phyloP scores from a whole-genome alignment of 2,888 invertebrate species.

The Troilus luridus region DNA sequence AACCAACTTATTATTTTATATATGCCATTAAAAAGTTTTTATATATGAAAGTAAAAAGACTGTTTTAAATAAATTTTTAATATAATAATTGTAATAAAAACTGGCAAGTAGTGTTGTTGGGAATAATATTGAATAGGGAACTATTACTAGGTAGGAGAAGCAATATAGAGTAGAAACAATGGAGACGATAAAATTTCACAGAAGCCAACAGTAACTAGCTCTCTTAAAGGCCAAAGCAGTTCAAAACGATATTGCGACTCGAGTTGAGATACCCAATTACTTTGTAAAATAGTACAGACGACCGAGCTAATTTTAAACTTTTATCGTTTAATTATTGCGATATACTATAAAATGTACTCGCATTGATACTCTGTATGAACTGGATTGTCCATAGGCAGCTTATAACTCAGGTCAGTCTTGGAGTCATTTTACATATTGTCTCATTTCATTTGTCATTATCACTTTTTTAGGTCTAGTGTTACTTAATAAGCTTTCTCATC shows the following conservation, averaged over 20 bases:
- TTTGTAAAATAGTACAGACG: not conserved
- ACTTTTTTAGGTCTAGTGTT: not conserved
- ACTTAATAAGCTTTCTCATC: not conserved
- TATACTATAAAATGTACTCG: not conserved
- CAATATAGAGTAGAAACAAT: not conserved
- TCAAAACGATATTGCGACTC: not conserved
- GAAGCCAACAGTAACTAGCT: not conserved
- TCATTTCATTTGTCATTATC: not conserved
- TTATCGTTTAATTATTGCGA: not conserved
- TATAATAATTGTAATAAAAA: too few relatives aligned
- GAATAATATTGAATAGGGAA: too few relatives aligned
- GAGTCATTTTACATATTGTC: not conserved
- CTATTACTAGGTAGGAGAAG: too few relatives aligned
- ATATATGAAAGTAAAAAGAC: too few relatives aligned
- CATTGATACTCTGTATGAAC: not conserved
- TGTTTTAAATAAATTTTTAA: too few relatives aligned
- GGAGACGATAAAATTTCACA: not conserved
- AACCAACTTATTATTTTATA: too few relatives aligned
- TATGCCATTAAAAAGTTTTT: too few relatives aligned
- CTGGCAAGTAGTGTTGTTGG: too few relatives aligned
- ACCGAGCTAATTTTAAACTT: not conserved
- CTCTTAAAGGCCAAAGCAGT: not conserved
- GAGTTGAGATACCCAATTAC: not conserved
- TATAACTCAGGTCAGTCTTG: not conserved
- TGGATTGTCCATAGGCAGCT: not conserved